phyloP scores from a whole-genome alignment of 2,113 vertebrate genomes.

The Tursiops truncatus region DNA sequence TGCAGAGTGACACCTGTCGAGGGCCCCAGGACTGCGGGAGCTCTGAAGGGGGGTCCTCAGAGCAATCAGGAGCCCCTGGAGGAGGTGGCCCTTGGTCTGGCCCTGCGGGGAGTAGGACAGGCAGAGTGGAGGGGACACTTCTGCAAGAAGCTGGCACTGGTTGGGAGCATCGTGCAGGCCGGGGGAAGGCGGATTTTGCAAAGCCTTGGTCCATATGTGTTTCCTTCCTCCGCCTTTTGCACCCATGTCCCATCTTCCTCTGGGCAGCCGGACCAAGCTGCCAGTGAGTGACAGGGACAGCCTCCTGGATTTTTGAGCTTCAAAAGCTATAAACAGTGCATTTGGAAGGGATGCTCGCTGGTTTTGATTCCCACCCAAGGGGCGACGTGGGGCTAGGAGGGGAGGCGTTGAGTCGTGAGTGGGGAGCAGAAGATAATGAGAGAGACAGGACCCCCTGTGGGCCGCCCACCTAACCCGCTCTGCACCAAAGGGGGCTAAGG shows the following conservation, averaged over 20 bases:
- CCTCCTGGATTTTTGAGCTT: neutral
- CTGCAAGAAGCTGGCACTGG: neutral
- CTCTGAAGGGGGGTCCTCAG: neutral
- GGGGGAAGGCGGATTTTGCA: neutral
- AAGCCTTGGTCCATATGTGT: fast-evolving
- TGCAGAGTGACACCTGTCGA: neutral
- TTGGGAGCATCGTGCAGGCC: neutral
- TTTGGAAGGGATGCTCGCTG: neutral
- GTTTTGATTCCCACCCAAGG: neutral
- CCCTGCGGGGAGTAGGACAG: too few relatives aligned
- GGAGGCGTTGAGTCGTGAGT: neutral
- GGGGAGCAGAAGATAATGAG: neutral
- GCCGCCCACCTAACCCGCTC: fast-evolving
- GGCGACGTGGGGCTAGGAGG: neutral
- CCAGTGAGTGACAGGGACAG: neutral
- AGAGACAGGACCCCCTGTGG: neutral
- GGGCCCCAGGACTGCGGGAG: neutral
- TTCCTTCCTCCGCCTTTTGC: neutral
- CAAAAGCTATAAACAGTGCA: neutral
- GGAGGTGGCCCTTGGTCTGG: too few relatives aligned
- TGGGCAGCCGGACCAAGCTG: neutral
- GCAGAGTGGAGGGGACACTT: neutral
- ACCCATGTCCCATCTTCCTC: fast-evolving
- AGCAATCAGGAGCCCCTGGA: neutral
- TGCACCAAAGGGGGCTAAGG: neutral